Percentiles rank a stretch among this genome's conserved stretches.
Evolutionary conservation across 2,113 vertebrate species (phyloP).

Genomic region (Tragelaphus buxtoni): DNA sequence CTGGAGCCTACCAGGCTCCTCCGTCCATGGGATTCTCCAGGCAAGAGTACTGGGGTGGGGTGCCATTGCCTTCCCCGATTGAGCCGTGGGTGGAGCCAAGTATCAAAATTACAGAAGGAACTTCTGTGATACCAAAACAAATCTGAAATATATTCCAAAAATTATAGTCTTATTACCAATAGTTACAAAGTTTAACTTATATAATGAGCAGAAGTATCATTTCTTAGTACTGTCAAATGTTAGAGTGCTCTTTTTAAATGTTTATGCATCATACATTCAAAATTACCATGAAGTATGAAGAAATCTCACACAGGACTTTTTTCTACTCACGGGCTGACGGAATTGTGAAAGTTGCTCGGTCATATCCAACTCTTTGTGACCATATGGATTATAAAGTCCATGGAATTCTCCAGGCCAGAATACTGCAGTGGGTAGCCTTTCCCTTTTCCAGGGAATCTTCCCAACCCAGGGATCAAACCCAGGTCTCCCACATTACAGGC

Average conservation of each 20-base stretch:
- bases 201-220: background rate
- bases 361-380: background rate
- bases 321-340: background rate
- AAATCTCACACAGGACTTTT: background rate
- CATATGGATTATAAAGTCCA: background rate
- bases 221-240: background rate
- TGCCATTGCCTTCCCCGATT: background rate
- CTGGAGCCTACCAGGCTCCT: too few species aligned
- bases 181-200: background rate
- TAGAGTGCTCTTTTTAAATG: background rate
- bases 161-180: background rate
- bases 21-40: too few species aligned
- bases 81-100: background rate
- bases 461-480: background rate
- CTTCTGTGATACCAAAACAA: background rate
- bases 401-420: background rate
- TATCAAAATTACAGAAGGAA: background rate
- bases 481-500: background rate
- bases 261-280: background rate
- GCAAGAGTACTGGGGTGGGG: too few species aligned
- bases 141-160: background rate
- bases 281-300: background rate
- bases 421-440: background rate
- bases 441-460: background rate
- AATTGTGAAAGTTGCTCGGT: background rate